These are phyloP conservation scores for Scomber scombrus DNA, from an alignment of 2,113 vertebrate genomes.

Conservation along the genomic window DNA sequence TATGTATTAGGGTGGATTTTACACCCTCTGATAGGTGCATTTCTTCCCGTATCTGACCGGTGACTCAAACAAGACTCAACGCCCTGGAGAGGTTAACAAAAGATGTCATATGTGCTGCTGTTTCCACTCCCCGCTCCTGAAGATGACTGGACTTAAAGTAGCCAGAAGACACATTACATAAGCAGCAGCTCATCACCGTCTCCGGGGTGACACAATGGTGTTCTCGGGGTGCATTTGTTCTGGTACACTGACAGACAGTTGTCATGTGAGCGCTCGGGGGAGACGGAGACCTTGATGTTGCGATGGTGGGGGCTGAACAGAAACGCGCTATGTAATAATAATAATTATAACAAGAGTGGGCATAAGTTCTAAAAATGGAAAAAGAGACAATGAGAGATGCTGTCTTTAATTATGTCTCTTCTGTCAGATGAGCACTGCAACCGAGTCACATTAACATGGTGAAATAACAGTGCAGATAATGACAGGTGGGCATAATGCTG, in stretches of 20 bases:
- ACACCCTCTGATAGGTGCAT: background rate
- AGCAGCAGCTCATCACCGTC: conserved; percentile 26
- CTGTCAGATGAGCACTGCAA: background rate
- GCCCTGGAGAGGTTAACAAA: conserved; percentile 3
- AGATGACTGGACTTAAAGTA: conserved; percentile 36
- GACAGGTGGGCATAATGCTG: conserved; percentile 2
- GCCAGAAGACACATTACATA: conserved; percentile 33
- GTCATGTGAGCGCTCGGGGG: background rate
- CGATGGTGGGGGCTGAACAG: background rate
- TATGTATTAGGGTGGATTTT: background rate
- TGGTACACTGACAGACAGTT: conserved; percentile 16
- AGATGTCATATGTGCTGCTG: background rate
- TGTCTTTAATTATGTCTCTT: conserved; percentile 17
- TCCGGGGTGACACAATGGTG: background rate
- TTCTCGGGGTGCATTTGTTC: conserved; percentile 42
- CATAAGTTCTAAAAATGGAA: background rate
- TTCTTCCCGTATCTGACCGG: background rate
- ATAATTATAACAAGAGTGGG: background rate
- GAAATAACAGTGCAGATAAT: conserved; percentile 14
- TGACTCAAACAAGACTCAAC: conserved; percentile 2
- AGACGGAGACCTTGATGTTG: conserved; percentile 2
- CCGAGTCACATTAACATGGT: background rate
- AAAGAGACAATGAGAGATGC: background rate
- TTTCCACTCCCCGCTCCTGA: conserved; percentile 18
- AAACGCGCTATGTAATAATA: background rate